A percentile compares a stretch with the other conserved stretches of the same genome.
phyloP scores from a whole-genome alignment of 2,113 vertebrate genomes.

The Strix uralensis region DNA sequence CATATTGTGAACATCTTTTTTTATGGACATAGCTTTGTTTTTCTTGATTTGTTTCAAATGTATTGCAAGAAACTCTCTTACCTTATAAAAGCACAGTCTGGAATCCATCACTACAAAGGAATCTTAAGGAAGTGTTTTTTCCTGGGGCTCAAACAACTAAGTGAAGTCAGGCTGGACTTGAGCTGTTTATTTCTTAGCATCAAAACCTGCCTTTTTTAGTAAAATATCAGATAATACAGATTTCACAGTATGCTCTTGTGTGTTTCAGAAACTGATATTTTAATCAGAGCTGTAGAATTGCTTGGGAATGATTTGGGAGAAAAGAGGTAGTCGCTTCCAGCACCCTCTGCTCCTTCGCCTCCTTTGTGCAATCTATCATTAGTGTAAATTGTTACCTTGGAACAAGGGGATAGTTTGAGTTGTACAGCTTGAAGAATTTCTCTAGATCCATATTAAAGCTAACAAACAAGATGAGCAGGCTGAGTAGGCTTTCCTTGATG shows the following conservation, averaged over 20 bases:
- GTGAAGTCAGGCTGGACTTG: not conserved
- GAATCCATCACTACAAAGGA: not conserved
- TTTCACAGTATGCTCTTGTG: not conserved
- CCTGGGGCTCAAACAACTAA: not conserved
- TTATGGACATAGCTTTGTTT: not conserved
- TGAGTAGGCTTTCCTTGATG: not conserved
- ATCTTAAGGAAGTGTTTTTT: not conserved
- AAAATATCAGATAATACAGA: not conserved
- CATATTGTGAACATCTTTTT: not conserved
- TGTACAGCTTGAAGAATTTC: not conserved
- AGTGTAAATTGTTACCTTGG: not conserved
- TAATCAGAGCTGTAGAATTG: not conserved
- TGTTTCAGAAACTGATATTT: conserved; percentile 6
- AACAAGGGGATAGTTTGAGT: not conserved
- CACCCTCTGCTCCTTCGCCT: not conserved
- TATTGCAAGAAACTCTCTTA: not conserved
- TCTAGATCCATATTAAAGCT: not conserved
- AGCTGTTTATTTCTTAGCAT: not conserved
- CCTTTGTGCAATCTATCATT: not conserved
- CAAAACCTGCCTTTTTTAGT: not conserved
- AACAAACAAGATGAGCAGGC: not conserved
- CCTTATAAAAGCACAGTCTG: not conserved
- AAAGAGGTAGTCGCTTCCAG: not conserved
- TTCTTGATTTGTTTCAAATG: not conserved
- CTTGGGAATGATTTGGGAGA: not conserved